Base-by-base conservation (phyloP, 2,113 vertebrate genomes). In the Scolopax mira region DNA sequence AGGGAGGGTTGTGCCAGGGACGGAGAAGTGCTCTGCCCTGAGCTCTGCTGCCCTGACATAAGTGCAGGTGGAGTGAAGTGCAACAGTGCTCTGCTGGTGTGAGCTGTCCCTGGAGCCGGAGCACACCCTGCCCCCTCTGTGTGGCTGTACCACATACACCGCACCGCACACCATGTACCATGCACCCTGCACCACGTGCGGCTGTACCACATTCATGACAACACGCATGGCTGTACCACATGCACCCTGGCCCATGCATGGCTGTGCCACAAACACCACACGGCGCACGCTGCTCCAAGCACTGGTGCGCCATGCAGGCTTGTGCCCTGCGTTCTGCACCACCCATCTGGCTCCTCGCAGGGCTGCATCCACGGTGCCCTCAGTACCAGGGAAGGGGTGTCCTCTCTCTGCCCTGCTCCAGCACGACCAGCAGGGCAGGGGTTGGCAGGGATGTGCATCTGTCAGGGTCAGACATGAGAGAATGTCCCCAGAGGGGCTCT, bases 401-500 rank as follows among this genome's bases (percentile, higher is more conserved):
- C 41, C 15, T 15, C 5, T 64, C 30, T 15, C 28, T 46, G 44
- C 16, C 13, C 31, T 4, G 0, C 2, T 24, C 13, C 70, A 24
- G 57, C 35, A 10, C 35, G 23, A 14, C 21, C 83, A 27, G 37
- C 0, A 2, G 44, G 46, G 21, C 51, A 17, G 3, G 18, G 12
- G 12, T 2, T 0, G 0, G n/a, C 0, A 1, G 4, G 15, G 60
- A 13, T 31, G 9, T 65, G 61, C 87, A 52, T 71, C 14, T 19
- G 28, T 27, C 28, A 39, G 4, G 7, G 17, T 46, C 46, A 48
- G 1, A 49, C 9, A 0, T 5, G 14, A 62, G 27, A 49, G 48
- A 73, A 58, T 3, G 21, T 4, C 67, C 51, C 52, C 1, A 0
- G 46, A 54, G 55, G 37, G n/a, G 49, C 54, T 84, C 61, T 4